phyloP scores from a whole-genome alignment of 2,113 vertebrate species.

The Hemibagrus wyckioides region DNA sequence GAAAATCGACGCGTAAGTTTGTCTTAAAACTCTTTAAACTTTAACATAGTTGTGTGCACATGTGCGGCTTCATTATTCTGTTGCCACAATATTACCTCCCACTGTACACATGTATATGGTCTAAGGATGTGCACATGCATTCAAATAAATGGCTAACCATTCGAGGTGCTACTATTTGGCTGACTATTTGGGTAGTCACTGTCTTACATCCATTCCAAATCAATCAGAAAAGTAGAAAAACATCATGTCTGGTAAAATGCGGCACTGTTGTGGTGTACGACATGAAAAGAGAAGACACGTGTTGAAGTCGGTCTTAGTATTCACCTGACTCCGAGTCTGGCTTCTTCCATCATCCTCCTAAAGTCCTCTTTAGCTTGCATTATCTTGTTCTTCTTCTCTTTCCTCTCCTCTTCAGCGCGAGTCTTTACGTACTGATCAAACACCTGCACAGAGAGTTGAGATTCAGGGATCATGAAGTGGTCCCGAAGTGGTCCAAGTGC shows the following conservation, averaged over 20 bases:
- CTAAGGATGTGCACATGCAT: no score
- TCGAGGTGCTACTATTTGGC: background rate
- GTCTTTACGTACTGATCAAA: conserved; percentile 99
- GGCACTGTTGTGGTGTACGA: background rate
- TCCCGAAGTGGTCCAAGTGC: background rate
- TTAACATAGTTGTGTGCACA: background rate
- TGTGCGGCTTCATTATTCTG: background rate
- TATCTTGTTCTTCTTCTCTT: conserved; percentile 99
- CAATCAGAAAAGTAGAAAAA: background rate
- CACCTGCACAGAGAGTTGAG: conserved; percentile 72
- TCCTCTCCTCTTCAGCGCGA: conserved; percentile 96
- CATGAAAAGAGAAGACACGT: background rate
- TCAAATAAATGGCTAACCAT: background rate
- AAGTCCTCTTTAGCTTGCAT: conserved; percentile 99
- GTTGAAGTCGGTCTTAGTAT: background rate
- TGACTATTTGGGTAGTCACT: background rate
- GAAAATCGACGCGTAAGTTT: background rate
- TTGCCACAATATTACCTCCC: background rate
- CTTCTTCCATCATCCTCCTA: conserved; percentile 98
- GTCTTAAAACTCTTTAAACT: background rate
- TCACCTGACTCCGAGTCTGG: conserved; percentile 89
- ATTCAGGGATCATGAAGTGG: background rate
- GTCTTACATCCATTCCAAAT: background rate
- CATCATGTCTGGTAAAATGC: background rate
- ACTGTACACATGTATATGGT: background rate